Percentiles rank a stretch among this genome's conserved stretches.
phyloP scores from a whole-genome alignment of 2,888 invertebrate species.

The Diadegma fenestrale region DNA sequence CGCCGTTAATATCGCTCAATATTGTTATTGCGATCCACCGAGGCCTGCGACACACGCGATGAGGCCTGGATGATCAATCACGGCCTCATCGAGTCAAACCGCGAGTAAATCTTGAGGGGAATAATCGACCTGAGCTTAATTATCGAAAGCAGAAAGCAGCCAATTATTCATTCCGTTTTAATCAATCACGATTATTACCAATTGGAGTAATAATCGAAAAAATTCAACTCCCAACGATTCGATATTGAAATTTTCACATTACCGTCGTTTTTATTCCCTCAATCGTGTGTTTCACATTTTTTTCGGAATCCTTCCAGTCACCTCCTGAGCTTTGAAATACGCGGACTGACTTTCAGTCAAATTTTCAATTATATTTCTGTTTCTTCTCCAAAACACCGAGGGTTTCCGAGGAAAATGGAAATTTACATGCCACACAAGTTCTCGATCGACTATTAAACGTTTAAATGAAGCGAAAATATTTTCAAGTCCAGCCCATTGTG shows the following conservation, averaged over 20 bases:
- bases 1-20: conserved; percentile 27
- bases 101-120: conserved; percentile 22
- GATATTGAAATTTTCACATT: neutral
- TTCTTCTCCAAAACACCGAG: neutral
- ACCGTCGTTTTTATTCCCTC: neutral
- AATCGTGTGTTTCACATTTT: neutral
- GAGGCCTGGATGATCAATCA: conserved; percentile 6
- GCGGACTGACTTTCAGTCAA: neutral
- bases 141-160: neutral
- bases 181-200: neutral
- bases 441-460: neutral
- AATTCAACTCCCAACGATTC: neutral
- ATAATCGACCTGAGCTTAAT: neutral
- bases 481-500: conserved; percentile 22
- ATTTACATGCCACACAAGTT: neutral
- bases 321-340: neutral
- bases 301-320: too few relatives aligned
- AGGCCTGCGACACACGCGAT: conserved; percentile 21
- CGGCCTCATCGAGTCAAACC: conserved; percentile 2
- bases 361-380: neutral
- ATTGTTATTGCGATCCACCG: conserved; percentile 44
- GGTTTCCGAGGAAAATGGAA: neutral
- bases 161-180: neutral
- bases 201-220: neutral
- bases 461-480: conserved; percentile 1